Evolutionary conservation across 2,797 vertebrate species (phyloP).

Genomic region (Anas capensis): DNA sequence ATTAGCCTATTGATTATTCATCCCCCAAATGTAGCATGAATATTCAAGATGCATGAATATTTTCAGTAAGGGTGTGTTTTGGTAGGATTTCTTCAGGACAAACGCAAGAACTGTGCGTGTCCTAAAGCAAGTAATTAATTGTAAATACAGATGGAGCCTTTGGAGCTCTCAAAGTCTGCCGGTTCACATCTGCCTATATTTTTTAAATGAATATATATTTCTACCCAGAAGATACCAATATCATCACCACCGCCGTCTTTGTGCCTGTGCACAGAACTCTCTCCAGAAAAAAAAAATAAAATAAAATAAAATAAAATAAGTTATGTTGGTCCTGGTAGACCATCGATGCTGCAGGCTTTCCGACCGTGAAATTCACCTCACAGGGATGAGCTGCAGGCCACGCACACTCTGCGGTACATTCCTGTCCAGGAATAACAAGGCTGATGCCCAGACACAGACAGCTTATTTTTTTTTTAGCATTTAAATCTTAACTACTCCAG

Average conservation of each 20-base stretch:
- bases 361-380: neutral
- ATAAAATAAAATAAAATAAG: neutral
- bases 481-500: rapidly evolving
- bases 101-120: rapidly evolving
- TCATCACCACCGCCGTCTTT: neutral
- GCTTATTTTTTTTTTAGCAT: too few relatives aligned
- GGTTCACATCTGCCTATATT: neutral
- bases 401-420: neutral
- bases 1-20: neutral
- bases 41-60: neutral
- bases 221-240: neutral
- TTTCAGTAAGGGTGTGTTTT: neutral
- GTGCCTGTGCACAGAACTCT: rapidly evolving
- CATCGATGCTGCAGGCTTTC: rapidly evolving
- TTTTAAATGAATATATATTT: neutral
- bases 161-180: neutral
- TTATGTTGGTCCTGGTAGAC: neutral
- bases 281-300: neutral
- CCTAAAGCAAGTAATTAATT: neutral
- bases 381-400: rapidly evolving
- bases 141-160: neutral
- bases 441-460: rapidly evolving
- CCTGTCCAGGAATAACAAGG: rapidly evolving
- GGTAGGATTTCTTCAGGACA: constrained; percentile 13
- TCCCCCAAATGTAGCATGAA: neutral